Evolutionary conservation across 2,113 vertebrate species (phyloP).

Genomic region (Cyphomyrus discorhynchus): DNA sequence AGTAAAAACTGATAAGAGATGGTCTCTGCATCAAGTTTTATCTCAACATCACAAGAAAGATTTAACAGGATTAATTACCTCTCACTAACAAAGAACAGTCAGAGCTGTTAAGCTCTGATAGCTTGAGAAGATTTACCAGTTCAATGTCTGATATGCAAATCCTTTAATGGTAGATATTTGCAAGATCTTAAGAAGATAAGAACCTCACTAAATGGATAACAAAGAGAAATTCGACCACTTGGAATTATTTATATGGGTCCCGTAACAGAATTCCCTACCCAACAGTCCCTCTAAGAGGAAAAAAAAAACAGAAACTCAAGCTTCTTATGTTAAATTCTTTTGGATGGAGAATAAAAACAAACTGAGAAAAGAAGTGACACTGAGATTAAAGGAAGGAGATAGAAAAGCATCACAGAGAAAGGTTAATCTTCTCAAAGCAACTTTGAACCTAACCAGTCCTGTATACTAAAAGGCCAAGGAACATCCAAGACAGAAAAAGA

Average conservation of each 20-base stretch:
- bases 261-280: neutral
- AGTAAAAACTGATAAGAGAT: conserved; percentile 13
- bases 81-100: conserved; percentile 36
- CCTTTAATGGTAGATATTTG: conserved; percentile 35
- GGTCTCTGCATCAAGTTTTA: neutral
- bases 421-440: conserved; percentile 22
- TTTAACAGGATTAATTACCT: conserved; percentile 42
- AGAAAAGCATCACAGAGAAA: neutral
- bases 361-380: neutral
- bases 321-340: neutral
- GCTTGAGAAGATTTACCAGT: conserved; percentile 27
- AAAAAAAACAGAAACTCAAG: neutral
- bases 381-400: neutral
- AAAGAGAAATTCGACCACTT: conserved; percentile 13
- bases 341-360: neutral
- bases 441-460: conserved; percentile 2
- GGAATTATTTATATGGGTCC: conserved; percentile 8
- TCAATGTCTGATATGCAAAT: conserved; percentile 40
- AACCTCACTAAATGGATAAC: conserved; percentile 16
- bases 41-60: conserved; percentile 15
- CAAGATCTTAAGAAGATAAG: conserved; percentile 31
- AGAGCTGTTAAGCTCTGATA: conserved; percentile 28
- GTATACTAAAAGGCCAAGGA: neutral
- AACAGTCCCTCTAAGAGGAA: neutral
- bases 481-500: neutral